These are phyloP conservation scores for Amphilophus citrinellus DNA, from an alignment of 2,113 vertebrate species.

Conservation along the genomic window DNA sequence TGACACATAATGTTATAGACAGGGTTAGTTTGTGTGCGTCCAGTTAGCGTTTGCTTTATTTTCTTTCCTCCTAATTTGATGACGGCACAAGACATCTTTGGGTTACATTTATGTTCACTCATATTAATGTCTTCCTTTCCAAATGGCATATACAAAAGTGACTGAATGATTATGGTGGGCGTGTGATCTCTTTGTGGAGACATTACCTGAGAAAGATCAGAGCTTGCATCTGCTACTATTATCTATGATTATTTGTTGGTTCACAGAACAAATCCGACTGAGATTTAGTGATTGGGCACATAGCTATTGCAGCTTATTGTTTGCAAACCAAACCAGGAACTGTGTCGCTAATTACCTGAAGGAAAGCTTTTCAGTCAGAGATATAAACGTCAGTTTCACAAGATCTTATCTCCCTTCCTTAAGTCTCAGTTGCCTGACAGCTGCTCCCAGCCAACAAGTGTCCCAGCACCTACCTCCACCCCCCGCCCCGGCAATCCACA, in stretches of 20 bases:
- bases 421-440: constrained; percentile 1
- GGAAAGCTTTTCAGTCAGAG: neutral
- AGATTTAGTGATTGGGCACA: neutral
- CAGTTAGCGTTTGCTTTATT: neutral
- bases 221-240: neutral
- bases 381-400: neutral
- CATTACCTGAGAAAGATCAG: neutral
- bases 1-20: neutral
- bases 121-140: neutral
- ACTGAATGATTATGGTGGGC: neutral
- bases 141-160: neutral
- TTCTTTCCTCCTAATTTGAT: neutral
- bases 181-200: neutral
- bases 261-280: no score
- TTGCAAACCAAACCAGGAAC: neutral
- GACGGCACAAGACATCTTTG: neutral
- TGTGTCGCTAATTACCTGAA: neutral
- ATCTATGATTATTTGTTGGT: neutral
- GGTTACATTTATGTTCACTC: neutral
- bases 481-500: neutral
- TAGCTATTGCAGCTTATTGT: neutral
- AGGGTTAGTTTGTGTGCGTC: neutral
- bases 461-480: neutral
- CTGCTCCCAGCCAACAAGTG: neutral
- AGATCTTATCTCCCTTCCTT: neutral